Percentiles rank a stretch among this genome's conserved stretches.
Evolutionary conservation across 2,797 vertebrate genomes (phyloP).

Genomic region (Micrastur ruficollis): DNA sequence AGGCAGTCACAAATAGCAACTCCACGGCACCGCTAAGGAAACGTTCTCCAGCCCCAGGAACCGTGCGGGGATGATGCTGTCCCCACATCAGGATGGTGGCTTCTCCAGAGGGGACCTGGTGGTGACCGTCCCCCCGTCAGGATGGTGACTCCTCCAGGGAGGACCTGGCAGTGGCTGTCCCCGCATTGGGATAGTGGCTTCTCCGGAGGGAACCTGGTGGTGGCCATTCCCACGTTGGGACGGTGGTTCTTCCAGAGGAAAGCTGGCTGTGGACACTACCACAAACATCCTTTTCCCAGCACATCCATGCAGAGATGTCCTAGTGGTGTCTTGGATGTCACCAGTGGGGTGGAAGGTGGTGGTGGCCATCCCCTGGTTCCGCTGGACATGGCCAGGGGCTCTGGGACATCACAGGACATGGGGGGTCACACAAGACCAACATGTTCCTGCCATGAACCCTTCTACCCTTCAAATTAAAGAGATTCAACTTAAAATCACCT

Average conservation of each 20-base stretch:
- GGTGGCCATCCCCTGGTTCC: neutral
- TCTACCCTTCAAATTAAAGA: neutral
- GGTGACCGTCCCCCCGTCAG: accelerated
- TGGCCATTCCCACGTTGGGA: neutral
- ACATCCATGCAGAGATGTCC: neutral
- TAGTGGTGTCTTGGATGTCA: neutral
- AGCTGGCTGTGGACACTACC: neutral
- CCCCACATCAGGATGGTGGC: neutral
- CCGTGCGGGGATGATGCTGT: neutral
- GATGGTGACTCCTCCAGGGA: neutral
- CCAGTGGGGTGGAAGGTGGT: neutral
- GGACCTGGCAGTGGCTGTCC: neutral
- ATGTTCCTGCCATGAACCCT: neutral
- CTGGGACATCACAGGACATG: accelerated
- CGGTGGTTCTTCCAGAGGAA: neutral
- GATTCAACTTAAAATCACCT: neutral
- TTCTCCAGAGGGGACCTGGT: neutral
- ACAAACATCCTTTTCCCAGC: neutral
- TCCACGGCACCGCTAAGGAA: neutral
- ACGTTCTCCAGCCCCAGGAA: neutral
- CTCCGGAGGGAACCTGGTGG: neutral
- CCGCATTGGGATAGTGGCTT: neutral
- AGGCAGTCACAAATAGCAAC: conserved; percentile 43
- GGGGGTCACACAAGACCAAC: neutral
- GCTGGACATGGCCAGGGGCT: neutral